phyloP scores from a whole-genome alignment of 2,888 invertebrate genomes.

The Acleris cristana region DNA sequence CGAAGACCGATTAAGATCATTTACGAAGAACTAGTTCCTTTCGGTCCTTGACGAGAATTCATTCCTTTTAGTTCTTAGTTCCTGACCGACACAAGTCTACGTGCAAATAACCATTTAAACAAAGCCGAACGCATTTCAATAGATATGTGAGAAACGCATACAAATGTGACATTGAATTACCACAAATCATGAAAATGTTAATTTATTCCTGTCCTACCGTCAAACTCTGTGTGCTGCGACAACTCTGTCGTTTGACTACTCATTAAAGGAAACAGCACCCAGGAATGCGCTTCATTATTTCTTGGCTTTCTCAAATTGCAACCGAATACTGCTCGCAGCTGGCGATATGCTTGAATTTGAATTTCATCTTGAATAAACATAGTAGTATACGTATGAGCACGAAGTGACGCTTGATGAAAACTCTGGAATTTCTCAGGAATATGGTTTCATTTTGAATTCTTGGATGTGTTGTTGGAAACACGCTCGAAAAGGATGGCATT shows the following conservation, averaged over 20 bases:
- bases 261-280: constrained; percentile 54
- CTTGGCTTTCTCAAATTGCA: constrained; percentile 54
- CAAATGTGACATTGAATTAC: too few species aligned
- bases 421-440: background rate
- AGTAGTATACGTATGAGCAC: constrained; percentile 18
- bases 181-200: too few species aligned
- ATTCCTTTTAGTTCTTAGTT: too few species aligned
- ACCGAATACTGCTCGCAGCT: constrained; percentile 46
- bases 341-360: constrained; percentile 52
- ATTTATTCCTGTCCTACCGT: constrained; percentile 4
- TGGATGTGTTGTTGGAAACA: background rate
- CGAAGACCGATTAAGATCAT: too few species aligned
- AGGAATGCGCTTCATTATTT: constrained; percentile 62
- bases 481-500: constrained; percentile 6
- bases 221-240: constrained; percentile 13
- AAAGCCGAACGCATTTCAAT: too few species aligned
- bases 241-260: constrained; percentile 58
- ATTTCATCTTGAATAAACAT: constrained; percentile 39
- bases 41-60: too few species aligned
- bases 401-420: constrained; percentile 21
- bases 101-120: too few species aligned
- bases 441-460: constrained; percentile 4
- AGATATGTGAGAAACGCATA: too few species aligned
- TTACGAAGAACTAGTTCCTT: too few species aligned
- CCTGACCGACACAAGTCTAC: too few species aligned